These are phyloP conservation scores for Periphyllus acericola DNA, from an alignment of 2,888 invertebrate genomes.

Conservation along the genomic window DNA sequence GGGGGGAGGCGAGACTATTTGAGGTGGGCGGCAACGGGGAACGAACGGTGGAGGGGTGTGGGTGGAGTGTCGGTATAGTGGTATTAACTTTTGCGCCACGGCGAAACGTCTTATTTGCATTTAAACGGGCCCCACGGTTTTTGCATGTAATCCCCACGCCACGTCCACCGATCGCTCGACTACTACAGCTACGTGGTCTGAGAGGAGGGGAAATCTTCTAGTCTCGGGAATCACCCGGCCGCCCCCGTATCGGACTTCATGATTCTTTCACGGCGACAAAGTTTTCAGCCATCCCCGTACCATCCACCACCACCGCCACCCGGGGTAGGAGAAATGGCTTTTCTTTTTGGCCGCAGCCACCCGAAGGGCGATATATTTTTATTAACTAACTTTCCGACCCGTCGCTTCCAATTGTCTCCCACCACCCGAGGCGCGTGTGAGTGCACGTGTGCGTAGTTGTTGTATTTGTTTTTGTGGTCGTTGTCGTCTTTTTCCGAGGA, in stretches of 20 bases:
- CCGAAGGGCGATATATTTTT: constrained; percentile 42
- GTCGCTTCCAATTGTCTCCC: constrained; percentile 42
- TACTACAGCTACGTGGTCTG: not conserved
- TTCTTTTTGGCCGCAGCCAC: constrained; percentile 36
- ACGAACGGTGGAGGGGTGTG: not conserved
- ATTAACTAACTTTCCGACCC: constrained; percentile 50
- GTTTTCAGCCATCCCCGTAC: constrained; percentile 18
- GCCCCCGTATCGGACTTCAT: constrained; percentile 6
- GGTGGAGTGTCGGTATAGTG: not conserved
- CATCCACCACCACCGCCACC: not conserved
- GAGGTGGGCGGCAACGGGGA: not conserved
- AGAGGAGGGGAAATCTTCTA: constrained; percentile 28
- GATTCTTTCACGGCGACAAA: constrained; percentile 51
- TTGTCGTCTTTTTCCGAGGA: too few relatives aligned
- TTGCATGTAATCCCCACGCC: constrained; percentile 41
- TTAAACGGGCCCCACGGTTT: constrained; percentile 58
- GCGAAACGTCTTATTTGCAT: constrained; percentile 60
- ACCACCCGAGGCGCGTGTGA: not conserved
- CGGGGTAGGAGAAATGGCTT: not conserved
- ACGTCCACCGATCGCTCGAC: not conserved
- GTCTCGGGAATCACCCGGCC: not conserved
- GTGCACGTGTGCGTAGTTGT: not conserved
- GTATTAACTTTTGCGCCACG: constrained; percentile 54
- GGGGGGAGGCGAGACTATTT: not conserved
- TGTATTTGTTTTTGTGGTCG: not conserved